These are phyloP conservation scores for Ammodytes dubius DNA, from an alignment of 2,113 vertebrate species.

Conservation along the genomic window DNA sequence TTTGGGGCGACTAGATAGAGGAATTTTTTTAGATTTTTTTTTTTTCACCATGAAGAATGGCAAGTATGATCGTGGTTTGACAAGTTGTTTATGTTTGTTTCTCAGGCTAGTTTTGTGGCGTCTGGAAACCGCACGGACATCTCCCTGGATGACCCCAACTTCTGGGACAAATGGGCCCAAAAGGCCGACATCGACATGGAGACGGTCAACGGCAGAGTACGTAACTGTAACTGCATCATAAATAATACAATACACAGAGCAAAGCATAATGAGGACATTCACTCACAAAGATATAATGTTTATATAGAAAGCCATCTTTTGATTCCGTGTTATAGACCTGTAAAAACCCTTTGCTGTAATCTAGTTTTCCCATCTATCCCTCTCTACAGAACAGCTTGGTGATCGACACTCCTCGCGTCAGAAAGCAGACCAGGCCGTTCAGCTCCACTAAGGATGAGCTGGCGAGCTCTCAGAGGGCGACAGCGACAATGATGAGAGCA, in stretches of 20 bases:
- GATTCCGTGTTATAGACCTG: background rate
- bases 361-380: background rate
- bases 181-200: conserved; percentile 98
- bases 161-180: conserved; percentile 99
- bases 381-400: conserved; percentile 95
- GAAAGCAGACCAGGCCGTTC: conserved; percentile 97
- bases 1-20: background rate
- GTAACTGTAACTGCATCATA: conserved; percentile 66
- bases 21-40: background rate
- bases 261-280: background rate
- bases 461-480: conserved; percentile 95
- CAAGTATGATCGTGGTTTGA: conserved; percentile 25
- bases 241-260: background rate
- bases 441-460: conserved; percentile 97
- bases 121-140: conserved; percentile 99
- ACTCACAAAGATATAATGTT: background rate
- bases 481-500: conserved; percentile 92
- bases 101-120: conserved; percentile 98
- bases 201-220: conserved; percentile 94
- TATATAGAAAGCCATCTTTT: background rate
- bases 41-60: background rate
- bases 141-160: conserved; percentile 98
- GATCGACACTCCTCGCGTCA: conserved; percentile 97
- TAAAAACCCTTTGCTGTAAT: conserved; percentile 14
- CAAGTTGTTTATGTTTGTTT: conserved; percentile 68